Conservation (phyloP, 1,140 invertebrate genomes). For the Ceratosolen solmsi region DNA sequence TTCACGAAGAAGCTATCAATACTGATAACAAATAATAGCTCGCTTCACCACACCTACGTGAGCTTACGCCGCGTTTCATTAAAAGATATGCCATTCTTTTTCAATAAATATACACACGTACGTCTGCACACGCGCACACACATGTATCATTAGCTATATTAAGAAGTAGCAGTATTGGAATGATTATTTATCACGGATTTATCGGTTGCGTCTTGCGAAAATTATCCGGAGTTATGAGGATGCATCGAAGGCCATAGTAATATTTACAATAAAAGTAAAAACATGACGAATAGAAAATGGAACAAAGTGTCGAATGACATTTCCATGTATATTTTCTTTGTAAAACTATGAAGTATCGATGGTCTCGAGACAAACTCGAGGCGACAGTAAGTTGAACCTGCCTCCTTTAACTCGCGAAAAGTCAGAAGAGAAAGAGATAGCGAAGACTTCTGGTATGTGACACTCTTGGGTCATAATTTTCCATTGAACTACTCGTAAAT, state of each 20-base stretch:
- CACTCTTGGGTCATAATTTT: slow-evolving; percentile 25
- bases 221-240: not conserved
- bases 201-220: not conserved
- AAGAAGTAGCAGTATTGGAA: no score
- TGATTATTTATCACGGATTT: not conserved
- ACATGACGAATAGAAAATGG: slow-evolving; percentile 13
- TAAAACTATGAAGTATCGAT: not conserved
- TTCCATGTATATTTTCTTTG: not conserved
- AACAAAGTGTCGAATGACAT: not conserved
- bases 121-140: no score
- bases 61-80: not conserved
- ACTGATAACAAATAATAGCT: not conserved
- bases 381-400: slow-evolving; percentile 1
- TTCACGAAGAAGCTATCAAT: not conserved
- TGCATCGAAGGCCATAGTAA: not conserved
- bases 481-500: slow-evolving; percentile 26
- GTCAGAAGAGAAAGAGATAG: not conserved
- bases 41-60: not conserved
- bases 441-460: not conserved
- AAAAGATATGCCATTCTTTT: not conserved
- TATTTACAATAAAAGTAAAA: not conserved
- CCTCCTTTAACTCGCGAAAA: not conserved
- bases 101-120: no score
- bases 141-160: no score
- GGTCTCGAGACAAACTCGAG: not conserved